phyloP scores from a whole-genome alignment of 2,888 invertebrate species.

The Callosobruchus maculatus region DNA sequence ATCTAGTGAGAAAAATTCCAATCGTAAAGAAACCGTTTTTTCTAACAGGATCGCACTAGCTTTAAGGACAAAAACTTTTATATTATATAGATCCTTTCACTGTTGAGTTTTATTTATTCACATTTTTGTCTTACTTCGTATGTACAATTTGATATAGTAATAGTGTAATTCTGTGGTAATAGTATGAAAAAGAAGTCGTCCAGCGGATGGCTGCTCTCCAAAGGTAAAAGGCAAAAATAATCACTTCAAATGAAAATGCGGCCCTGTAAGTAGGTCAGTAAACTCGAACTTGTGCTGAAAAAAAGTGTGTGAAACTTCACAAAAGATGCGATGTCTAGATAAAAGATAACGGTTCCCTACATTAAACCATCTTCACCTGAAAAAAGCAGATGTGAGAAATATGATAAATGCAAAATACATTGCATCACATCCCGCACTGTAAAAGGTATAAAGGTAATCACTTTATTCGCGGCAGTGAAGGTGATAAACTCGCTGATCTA shows the following conservation, averaged over 20 bases:
- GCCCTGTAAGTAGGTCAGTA: background rate
- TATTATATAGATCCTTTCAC: background rate
- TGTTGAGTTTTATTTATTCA: too few relatives aligned
- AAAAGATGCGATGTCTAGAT: background rate
- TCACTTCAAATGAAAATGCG: background rate
- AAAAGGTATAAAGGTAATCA: background rate
- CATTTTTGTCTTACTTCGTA: too few relatives aligned
- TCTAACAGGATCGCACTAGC: background rate
- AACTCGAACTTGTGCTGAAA: background rate
- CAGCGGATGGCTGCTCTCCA: background rate
- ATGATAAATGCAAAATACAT: background rate
- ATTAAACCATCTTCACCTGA: background rate
- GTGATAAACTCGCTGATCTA: background rate
- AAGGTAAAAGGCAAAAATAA: background rate
- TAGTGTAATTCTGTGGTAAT: background rate
- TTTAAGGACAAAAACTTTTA: background rate
- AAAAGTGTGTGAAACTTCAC: background rate
- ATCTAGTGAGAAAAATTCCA: background rate
- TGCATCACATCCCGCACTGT: background rate
- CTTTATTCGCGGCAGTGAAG: background rate
- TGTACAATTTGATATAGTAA: background rate
- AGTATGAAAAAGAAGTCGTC: background rate
- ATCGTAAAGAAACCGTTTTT: background rate
- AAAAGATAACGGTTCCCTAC: background rate
- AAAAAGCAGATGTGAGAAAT: background rate